Conservation (phyloP, 1,140 invertebrate genomes). For the Drosophila persimilis region DNA sequence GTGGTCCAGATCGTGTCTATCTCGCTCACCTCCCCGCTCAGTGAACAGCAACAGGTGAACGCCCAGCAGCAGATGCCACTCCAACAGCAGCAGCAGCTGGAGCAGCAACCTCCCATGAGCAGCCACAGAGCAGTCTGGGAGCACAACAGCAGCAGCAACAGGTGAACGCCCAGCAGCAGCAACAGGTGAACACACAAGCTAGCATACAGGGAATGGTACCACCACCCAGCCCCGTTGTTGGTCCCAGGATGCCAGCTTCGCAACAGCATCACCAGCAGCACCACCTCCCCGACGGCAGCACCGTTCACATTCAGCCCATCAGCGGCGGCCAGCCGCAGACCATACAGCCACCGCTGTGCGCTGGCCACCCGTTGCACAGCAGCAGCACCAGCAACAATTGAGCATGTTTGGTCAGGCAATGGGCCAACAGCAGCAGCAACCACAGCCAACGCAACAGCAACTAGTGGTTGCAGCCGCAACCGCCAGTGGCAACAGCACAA, state of each 20-base stretch:
- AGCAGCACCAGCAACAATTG: conserved; percentile 12
- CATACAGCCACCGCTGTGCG: conserved; percentile 75
- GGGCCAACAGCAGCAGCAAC: conserved; percentile 36
- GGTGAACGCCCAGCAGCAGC: no score
- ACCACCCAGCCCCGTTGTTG: no score
- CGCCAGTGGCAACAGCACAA: no score
- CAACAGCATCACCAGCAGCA: neutral
- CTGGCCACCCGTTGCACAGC: neutral
- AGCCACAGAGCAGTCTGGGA: neutral
- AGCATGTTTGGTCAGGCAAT: conserved; percentile 33
- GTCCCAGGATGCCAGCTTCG: neutral
- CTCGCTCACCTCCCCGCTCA: no score
- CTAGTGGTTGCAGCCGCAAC: no score
- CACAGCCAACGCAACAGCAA: conserved; percentile 85
- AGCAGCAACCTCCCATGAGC: conserved; percentile 51
- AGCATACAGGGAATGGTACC: no score
- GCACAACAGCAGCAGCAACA: no score
- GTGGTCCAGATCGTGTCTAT: no score
- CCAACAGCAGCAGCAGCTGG: conserved; percentile 40
- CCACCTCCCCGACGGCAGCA: conserved; percentile 25
- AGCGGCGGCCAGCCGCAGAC: conserved; percentile 61
- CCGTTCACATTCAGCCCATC: conserved; percentile 67
- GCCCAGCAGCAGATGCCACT: conserved; percentile 42
- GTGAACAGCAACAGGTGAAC: conserved; percentile 64
- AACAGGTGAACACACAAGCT: conserved; percentile 58